Evolutionary conservation across 37 sponge, comb jelly and placozoan species (phyloP).

Genomic region (Crambe crambe): DNA sequence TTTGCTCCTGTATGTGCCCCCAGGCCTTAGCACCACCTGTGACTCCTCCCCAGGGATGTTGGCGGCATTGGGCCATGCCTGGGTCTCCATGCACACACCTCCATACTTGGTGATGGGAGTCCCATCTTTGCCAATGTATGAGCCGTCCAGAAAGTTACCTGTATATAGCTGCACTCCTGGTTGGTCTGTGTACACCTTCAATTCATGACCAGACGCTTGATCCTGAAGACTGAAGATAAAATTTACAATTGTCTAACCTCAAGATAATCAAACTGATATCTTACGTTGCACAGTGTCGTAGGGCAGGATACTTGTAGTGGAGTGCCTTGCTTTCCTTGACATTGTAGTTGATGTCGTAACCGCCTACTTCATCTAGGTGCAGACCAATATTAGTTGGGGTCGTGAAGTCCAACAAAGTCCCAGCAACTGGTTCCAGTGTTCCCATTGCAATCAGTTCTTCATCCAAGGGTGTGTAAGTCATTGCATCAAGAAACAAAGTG

Average conservation of each 20-base stretch:
- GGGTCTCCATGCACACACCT: slow-evolving; percentile 94
- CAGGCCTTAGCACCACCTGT: slow-evolving; percentile 58
- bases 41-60: slow-evolving; percentile 44
- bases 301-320: neutral
- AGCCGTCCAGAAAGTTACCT: slow-evolving; percentile 83
- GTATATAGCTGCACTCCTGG: slow-evolving; percentile 92
- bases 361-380: slow-evolving; percentile 53
- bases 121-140: slow-evolving; percentile 57
- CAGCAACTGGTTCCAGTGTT: slow-evolving; percentile 61
- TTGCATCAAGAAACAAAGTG: slow-evolving; percentile 32
- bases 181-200: slow-evolving; percentile 81
- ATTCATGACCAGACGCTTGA: slow-evolving; percentile 20
- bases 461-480: slow-evolving; percentile 67
- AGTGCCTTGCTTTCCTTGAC: slow-evolving; percentile 7
- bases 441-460: slow-evolving; percentile 47
- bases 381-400: slow-evolving; percentile 71
- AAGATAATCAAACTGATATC: too few species aligned
- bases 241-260: too few species aligned
- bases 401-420: slow-evolving; percentile 76
- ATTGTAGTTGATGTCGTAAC: slow-evolving; percentile 86
- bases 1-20: slow-evolving; percentile 32
- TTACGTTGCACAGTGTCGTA: slow-evolving; percentile 23
- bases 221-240: slow-evolving; percentile 44
- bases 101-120: slow-evolving; percentile 55
- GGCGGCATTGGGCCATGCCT: slow-evolving; percentile 88